Conservation (phyloP, 1,140 invertebrate species). For the Cherax destructor region DNA sequence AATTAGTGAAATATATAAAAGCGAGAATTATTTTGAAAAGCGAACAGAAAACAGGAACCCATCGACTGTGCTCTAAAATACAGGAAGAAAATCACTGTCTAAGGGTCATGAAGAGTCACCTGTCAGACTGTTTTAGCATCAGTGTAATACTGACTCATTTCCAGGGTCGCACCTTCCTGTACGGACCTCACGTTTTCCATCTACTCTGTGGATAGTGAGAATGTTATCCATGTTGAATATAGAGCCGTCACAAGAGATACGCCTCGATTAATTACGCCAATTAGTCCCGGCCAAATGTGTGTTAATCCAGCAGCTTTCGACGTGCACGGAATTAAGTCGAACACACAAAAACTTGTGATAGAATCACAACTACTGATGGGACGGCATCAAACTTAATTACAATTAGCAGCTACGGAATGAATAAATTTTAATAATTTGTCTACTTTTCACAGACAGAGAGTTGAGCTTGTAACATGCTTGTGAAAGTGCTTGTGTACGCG, state of each 20-base stretch:
- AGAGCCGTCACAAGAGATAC: background rate
- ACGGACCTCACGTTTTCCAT: background rate
- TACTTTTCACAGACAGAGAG: background rate
- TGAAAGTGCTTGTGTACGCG: too few species aligned
- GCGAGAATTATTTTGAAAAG: too few species aligned
- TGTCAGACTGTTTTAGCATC: too few species aligned
- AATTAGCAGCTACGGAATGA: background rate
- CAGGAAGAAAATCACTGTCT: too few species aligned
- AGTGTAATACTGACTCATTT: too few species aligned
- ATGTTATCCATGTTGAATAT: slow-evolving; percentile 11
- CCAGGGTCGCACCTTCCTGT: too few species aligned
- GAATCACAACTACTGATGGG: background rate
- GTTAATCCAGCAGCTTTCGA: slow-evolving; percentile 5
- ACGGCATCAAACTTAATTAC: background rate
- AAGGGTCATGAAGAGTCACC: too few species aligned
- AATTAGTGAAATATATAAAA: too few species aligned
- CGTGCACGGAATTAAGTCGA: background rate
- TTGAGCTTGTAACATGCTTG: background rate
- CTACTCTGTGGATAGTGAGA: background rate
- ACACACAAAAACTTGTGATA: background rate
- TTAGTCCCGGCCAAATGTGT: slow-evolving; percentile 4
- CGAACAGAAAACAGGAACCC: too few species aligned
- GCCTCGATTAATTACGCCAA: slow-evolving; percentile 4
- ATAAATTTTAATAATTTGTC: background rate
- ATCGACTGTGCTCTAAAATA: too few species aligned